Percentiles rank a stretch among this genome's conserved stretches.
These are phyloP conservation scores for Chamaetylas fuelleborni DNA, from an alignment of 2,113 vertebrate species.

Conservation along the genomic window DNA sequence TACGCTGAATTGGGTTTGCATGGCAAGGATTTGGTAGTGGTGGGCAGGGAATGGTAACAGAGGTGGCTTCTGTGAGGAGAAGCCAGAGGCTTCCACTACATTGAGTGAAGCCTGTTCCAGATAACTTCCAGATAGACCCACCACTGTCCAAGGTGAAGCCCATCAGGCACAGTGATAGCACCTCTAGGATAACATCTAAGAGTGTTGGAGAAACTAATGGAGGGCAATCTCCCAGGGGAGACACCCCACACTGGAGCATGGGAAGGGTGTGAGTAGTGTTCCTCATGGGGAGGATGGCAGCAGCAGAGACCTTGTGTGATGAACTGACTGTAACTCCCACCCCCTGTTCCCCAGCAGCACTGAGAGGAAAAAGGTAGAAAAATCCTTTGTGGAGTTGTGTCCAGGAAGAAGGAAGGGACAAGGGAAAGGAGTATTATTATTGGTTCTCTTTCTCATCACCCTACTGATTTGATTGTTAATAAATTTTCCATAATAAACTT, in stretches of 20 bases:
- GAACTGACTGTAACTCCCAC: rapidly evolving
- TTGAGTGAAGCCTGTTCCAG: too few relatives aligned
- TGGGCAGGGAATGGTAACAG: rapidly evolving
- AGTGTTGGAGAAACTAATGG: neutral
- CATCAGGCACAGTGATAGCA: neutral
- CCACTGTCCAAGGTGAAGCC: too few relatives aligned
- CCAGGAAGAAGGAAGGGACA: neutral
- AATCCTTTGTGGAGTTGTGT: neutral
- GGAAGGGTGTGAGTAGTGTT: neutral
- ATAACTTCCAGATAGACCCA: rapidly evolving
- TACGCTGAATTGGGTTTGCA: neutral
- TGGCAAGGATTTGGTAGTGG: neutral
- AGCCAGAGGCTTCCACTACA: rapidly evolving
- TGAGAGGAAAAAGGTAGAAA: neutral
- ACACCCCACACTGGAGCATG: rapidly evolving
- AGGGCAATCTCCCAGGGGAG: neutral
- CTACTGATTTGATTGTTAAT: neutral
- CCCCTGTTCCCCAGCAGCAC: rapidly evolving
- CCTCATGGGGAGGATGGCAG: too few relatives aligned
- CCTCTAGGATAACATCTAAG: neutral
- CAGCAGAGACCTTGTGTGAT: neutral
- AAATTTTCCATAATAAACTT: neutral
- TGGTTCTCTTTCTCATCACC: neutral
- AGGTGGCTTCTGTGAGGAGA: neutral
- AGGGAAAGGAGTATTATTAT: neutral